Evolutionary conservation across 2,113 vertebrate genomes (phyloP).

Genomic region (Montifringilla adamsi): DNA sequence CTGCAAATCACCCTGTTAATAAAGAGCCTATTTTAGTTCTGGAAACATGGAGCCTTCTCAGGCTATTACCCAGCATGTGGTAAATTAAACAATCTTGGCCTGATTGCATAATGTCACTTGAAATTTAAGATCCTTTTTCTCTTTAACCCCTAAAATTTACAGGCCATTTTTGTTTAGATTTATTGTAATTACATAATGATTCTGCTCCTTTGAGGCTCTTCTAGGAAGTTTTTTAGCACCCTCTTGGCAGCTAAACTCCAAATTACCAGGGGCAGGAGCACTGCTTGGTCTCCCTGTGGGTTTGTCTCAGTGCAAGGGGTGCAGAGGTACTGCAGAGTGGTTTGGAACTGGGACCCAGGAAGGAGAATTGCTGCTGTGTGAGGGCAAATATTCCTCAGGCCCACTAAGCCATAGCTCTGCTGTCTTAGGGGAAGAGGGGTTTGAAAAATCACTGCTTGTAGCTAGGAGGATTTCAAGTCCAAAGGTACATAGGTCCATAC

Average conservation of each 20-base stretch:
- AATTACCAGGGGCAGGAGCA: background rate
- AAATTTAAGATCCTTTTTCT: slow-evolving; percentile 54
- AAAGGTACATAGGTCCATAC: background rate
- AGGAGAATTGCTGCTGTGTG: background rate
- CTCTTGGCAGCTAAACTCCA: background rate
- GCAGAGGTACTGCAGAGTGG: background rate
- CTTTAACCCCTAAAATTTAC: slow-evolving; percentile 58
- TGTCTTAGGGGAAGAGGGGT: background rate
- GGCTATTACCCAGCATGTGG: slow-evolving; percentile 60
- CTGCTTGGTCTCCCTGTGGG: background rate
- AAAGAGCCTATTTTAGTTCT: slow-evolving; percentile 51
- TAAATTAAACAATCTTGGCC: slow-evolving; percentile 64
- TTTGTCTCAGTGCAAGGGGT: background rate
- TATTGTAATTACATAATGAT: slow-evolving; percentile 41
- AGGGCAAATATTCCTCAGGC: background rate
- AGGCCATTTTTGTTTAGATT: slow-evolving; percentile 56
- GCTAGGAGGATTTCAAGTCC: background rate
- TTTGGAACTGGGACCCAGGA: background rate
- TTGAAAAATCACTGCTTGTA: background rate
- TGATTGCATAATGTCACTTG: slow-evolving; percentile 59
- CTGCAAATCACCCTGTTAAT: slow-evolving; percentile 58
- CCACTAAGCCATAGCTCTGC: background rate
- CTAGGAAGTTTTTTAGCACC: background rate
- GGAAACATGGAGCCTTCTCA: slow-evolving; percentile 41
- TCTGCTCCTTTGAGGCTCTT: slow-evolving; percentile 20